phyloP scores from a whole-genome alignment of 2,888 invertebrate genomes.

The Torymus auratus region DNA sequence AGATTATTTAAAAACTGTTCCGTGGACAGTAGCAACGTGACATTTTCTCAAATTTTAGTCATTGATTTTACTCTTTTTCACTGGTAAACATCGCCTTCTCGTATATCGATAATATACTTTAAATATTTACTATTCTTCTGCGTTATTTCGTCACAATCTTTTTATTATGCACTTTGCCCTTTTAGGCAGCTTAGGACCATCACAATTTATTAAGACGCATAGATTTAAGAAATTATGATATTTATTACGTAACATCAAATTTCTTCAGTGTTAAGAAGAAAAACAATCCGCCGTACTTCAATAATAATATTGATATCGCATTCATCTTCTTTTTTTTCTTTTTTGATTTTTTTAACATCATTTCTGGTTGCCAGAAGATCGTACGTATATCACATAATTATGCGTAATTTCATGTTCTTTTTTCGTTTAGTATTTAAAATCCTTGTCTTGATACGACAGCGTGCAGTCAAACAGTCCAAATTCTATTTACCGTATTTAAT shows the following conservation, averaged over 20 bases:
- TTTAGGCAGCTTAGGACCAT: slow-evolving; percentile 70
- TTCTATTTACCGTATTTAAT: slow-evolving; percentile 14
- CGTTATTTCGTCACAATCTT: slow-evolving; percentile 42
- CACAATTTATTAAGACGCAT: slow-evolving; percentile 64
- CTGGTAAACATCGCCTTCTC: slow-evolving; percentile 67
- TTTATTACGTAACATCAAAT: slow-evolving; percentile 42
- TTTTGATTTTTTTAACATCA: slow-evolving; percentile 50
- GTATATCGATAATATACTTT: slow-evolving; percentile 64
- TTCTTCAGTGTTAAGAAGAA: slow-evolving; percentile 27
- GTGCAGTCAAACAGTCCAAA: slow-evolving; percentile 11
- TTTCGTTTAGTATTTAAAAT: slow-evolving; percentile 33
- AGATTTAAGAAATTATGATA: slow-evolving; percentile 44
- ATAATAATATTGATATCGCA: slow-evolving; percentile 55
- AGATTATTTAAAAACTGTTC: slow-evolving; percentile 69
- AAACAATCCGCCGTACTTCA: slow-evolving; percentile 49
- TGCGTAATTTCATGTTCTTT: slow-evolving; percentile 33
- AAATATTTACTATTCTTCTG: slow-evolving; percentile 64
- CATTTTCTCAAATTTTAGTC: slow-evolving; percentile 55
- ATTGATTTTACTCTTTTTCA: slow-evolving; percentile 63
- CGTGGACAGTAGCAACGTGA: slow-evolving; percentile 65
- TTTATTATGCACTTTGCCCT: slow-evolving; percentile 73
- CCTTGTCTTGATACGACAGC: slow-evolving; percentile 16
- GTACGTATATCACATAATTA: slow-evolving; percentile 58
- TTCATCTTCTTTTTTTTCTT: slow-evolving; percentile 13
- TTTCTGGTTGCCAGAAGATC: slow-evolving; percentile 43